Evolutionary conservation across 2,888 invertebrate genomes (phyloP), one percentile per base, ranked within the genome.

Genomic region (Cacoxenus indagator): DNA sequence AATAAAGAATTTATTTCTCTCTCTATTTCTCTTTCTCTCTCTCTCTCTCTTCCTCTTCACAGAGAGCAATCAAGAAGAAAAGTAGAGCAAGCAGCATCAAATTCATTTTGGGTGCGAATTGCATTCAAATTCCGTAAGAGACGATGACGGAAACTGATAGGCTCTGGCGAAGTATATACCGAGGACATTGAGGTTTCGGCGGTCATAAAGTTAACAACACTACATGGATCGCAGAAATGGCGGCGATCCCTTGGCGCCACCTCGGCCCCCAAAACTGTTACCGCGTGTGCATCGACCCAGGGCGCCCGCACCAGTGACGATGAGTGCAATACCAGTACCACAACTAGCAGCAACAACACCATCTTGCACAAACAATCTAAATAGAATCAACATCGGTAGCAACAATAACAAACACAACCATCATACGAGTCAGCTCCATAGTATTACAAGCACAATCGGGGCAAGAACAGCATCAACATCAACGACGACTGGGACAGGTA

Each of bases 211-310:
- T 76, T 76, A 77, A 73, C n/a, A 73, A 85, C 84, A 83, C 85
- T 88, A 86, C 90, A 93, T 93, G 93, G 93, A 93, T 91, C 91
- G 92, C 91, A 92, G 87, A 84, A 88, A 93, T 92, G 92, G 93
- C 92, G 92, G 92, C 91, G 88, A 88, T 88, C 92, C 91, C 91
- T 91, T 91, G 91, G 91, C 91, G 91, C 92, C 92, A 91, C 92
- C 92, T 90, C 91, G 92, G 91, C 92, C 92, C 90, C 91, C 92
- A 89, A 92, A 92, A 90, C 90, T 91, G 89, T 90, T 91, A 91
- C 92, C 92, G 90, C 92, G 92, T 89, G 91, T 91, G 87, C 91
- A 91, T 91, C 89, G 91, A 86, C 87, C 88, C 78, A 85, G 87
- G 91, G 89, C 90, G 89, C 89, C 90, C 78, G 91, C 92, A 91